Percentiles rank a stretch among this genome's conserved stretches.
phyloP scores from a whole-genome alignment of 2,113 vertebrate species.

The Caranx melampygus region DNA sequence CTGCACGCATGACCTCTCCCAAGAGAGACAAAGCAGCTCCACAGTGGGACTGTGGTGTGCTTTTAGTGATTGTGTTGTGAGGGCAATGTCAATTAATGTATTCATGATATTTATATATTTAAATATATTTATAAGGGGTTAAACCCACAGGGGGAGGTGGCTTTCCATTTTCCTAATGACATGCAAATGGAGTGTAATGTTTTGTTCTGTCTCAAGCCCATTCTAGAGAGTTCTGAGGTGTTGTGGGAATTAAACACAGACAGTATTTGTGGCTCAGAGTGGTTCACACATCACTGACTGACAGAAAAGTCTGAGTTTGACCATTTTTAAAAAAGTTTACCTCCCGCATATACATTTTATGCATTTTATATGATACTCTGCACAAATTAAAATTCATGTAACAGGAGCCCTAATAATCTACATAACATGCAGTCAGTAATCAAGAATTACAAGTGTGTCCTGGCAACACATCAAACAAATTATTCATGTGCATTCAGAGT shows the following conservation, averaged over 20 bases:
- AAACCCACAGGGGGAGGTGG: slow-evolving; percentile 79
- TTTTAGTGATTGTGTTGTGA: slow-evolving; percentile 70
- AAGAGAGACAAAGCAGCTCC: slow-evolving; percentile 51
- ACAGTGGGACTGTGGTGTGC: slow-evolving; percentile 41
- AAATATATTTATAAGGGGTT: slow-evolving; percentile 87
- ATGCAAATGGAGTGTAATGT: slow-evolving; percentile 85
- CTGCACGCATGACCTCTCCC: slow-evolving; percentile 47
- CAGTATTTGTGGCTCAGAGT: slow-evolving; percentile 16
- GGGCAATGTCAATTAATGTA: slow-evolving; percentile 81
- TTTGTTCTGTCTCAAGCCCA: slow-evolving; percentile 78
- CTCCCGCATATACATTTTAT: neutral
- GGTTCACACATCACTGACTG: neutral
- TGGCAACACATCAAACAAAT: slow-evolving; percentile 39
- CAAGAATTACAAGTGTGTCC: slow-evolving; percentile 27
- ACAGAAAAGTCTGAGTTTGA: neutral
- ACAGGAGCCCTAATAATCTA: slow-evolving; percentile 25
- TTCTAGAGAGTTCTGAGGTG: slow-evolving; percentile 60
- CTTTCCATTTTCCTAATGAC: slow-evolving; percentile 81
- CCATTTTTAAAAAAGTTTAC: neutral
- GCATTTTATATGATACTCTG: neutral
- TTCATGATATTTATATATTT: slow-evolving; percentile 89
- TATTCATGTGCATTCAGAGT: slow-evolving; percentile 42
- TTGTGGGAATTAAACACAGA: slow-evolving; percentile 46
- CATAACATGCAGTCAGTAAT: slow-evolving; percentile 40
- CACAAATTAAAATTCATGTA: slow-evolving; percentile 8